Base-by-base conservation (phyloP, 2,113 vertebrate genomes). In the Anolis sagrei region DNA sequence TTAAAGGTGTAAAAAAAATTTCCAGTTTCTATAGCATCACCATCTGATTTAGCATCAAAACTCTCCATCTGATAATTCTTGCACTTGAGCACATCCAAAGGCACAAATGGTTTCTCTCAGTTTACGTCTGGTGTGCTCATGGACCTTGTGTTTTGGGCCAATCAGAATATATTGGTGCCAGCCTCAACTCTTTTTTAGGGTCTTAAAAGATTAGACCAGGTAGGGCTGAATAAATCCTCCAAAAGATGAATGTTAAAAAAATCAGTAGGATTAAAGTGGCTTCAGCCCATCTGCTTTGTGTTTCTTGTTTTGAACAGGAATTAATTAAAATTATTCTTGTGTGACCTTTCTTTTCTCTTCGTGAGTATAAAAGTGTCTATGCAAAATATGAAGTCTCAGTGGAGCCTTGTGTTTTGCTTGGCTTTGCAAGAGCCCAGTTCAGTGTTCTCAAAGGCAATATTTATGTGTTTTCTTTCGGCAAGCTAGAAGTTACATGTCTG, bases 131-230 rank as follows among this genome's bases (percentile, higher is more conserved):
- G 19, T 36, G 27, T n/a, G 32, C 34, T 66, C 62, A 34, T 86
- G 23, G 27, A 1, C 23, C 29, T 66, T 81, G 78, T 86, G 36
- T 54, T 88, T 90, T 64, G 44, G n/a, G 73, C 89, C 76, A 81
- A 18, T 88, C 89, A 82, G 84, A 85, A 80, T 92, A 88, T 86
- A 69, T 1, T 83, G 84, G 80, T 82, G 64, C 49, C 91, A 84
- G 58, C 36, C 70, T 72, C 90, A 83, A 90, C 88, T 92, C 76
- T 85, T 87, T 93, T 64, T 84, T 82, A 49, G 81, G 5, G 69
- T 93, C 92, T 93, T 93, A 91, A 85, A 79, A 91, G 91, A 93
- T 94, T 94, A 92, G 73, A 68, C 49, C 91, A 89, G 32, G 79
- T 93, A 86, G 89, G 87, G 88, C 91, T 90, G 66, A 90, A 58